These are phyloP conservation scores for Sceloporus undulatus DNA, from an alignment of 2,113 vertebrate species.

Conservation along the genomic window DNA sequence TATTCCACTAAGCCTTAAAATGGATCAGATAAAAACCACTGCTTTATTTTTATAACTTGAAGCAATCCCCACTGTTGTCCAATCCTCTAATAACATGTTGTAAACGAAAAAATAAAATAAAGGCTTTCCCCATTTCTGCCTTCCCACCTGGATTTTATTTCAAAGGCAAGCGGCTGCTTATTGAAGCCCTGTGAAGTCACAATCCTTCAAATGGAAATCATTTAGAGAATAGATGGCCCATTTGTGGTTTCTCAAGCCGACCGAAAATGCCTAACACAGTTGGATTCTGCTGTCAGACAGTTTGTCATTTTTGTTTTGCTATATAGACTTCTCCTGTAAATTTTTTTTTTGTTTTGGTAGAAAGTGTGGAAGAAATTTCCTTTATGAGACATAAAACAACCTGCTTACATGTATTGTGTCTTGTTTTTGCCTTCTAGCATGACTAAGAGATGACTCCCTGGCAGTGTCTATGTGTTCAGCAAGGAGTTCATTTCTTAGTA, in stretches of 20 bases:
- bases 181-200: conserved; percentile 8
- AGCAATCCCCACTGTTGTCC: neutral
- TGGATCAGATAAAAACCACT: conserved; percentile 4
- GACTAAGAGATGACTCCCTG: neutral
- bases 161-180: conserved; percentile 36
- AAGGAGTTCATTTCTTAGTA: neutral
- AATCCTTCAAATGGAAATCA: conserved; percentile 35
- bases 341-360: neutral
- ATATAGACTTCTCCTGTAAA: neutral
- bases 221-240: conserved; percentile 11
- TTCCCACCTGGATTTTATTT: conserved; percentile 44
- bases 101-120: conserved; percentile 36
- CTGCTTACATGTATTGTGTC: neutral
- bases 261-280: neutral
- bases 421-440: neutral
- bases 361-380: neutral
- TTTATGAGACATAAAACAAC: conserved; percentile 5
- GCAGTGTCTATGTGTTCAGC: neutral
- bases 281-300: conserved; percentile 6
- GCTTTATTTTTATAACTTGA: conserved; percentile 16
- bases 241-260: neutral
- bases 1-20: neutral
- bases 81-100: neutral
- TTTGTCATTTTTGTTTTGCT: neutral
- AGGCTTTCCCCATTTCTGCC: neutral